Base-by-base conservation (phyloP, 2,113 vertebrate genomes). In the Festucalex cinctus region DNA sequence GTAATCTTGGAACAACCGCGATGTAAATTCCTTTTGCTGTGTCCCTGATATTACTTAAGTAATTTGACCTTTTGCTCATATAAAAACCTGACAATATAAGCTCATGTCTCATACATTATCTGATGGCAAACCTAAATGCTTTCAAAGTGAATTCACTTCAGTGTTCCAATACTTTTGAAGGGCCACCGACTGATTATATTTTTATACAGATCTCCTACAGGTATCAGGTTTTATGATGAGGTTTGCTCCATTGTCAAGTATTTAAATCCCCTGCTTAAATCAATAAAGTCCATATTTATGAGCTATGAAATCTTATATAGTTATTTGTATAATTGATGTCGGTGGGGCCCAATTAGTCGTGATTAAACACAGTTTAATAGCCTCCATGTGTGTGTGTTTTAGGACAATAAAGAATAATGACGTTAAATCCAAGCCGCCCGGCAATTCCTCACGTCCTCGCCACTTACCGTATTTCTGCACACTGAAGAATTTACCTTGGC, bases 401-500 rank as follows among this genome's bases (percentile, higher is more conserved):
- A 13, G 35, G 58, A 60, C 58, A 39, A 36, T 60, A 37, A 77
- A 78, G 71, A 70, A 77, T 81, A 75, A 62, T 62, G 32, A 69
- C 32, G 68, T 67, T 41, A 70, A 57, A 57, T 57, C 54, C 17
- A 20, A 51, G 48, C 20, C 48, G 48, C 20, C 26, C 13, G 14
- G 54, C 73, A 78, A 79, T 77, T 86, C 80, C 74, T 79, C 85
- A 83, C 64, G 78, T 73, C 74, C 74, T 70, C 49, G 68, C 75
- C 77, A 73, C 77, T 58, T 57, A 67, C 68, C 72, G 81, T 86
- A 87, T 86, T 88, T 86, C 75, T 70, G 87, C 84, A 71, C 83
- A 69, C 74, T 19, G 74, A 81, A 83, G 83, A 81, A 82, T 90
- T 88, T 87, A 74, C 68, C 62, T 87, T 90, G 86, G 86, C 88